A percentile compares a stretch with the other conserved stretches of the same genome.
Evolutionary conservation across 2,113 vertebrate species (phyloP).

Genomic region (Phalacrocorax aristotelis): DNA sequence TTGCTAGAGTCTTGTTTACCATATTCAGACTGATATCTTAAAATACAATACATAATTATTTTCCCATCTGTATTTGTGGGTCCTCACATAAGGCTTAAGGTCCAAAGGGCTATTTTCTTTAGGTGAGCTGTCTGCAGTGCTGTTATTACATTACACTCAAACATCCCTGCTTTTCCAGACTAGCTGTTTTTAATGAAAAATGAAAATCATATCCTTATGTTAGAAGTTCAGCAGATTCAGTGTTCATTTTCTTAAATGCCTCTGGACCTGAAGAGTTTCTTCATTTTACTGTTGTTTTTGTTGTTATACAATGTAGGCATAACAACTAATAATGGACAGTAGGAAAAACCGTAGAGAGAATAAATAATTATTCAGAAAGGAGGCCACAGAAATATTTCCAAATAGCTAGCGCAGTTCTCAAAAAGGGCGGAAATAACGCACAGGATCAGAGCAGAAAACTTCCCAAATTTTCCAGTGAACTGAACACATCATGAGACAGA

Average conservation of each 20-base stretch:
- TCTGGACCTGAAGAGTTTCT: neutral
- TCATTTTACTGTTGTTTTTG: neutral
- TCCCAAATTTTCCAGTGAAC: neutral
- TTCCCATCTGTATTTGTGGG: neutral
- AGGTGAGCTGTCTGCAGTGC: neutral
- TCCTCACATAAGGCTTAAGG: neutral
- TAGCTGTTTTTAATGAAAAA: slow-evolving; percentile 29
- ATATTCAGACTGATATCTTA: neutral
- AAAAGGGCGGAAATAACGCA: neutral
- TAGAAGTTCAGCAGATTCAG: slow-evolving; percentile 3
- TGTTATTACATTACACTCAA: neutral
- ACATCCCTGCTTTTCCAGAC: neutral
- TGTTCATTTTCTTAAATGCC: neutral
- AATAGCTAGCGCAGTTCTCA: neutral
- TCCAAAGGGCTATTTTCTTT: neutral
- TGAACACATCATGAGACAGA: fast-evolving
- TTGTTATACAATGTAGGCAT: slow-evolving; percentile 33
- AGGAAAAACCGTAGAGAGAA: neutral
- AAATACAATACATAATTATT: neutral
- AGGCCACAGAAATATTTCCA: neutral
- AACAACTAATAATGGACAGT: neutral
- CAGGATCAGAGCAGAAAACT: neutral
- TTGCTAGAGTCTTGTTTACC: neutral
- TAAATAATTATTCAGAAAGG: neutral
- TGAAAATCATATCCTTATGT: slow-evolving; percentile 44